Evolutionary conservation across 2,113 vertebrate species (phyloP).

Genomic region (Petaurus breviceps): DNA sequence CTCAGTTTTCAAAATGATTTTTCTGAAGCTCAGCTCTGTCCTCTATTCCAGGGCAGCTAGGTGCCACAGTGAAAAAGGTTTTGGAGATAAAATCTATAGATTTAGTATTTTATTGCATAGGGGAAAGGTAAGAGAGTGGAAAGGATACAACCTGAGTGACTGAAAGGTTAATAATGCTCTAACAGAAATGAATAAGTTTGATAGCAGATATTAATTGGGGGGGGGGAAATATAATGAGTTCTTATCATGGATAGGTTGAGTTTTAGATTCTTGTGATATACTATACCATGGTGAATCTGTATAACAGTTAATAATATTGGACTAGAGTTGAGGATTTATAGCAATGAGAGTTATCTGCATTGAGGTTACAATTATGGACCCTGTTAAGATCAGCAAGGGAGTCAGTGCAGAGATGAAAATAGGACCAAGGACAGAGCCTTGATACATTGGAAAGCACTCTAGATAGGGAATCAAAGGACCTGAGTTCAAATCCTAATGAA

Average conservation of each 20-base stretch:
- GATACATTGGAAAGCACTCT: background rate
- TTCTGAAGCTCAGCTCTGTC: background rate
- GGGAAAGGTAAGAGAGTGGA: background rate
- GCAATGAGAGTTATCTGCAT: background rate
- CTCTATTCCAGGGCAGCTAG: background rate
- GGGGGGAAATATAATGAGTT: background rate
- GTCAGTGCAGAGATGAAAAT: background rate
- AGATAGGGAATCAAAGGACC: background rate
- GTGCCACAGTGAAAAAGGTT: background rate
- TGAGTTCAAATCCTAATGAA: background rate
- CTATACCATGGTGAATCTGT: background rate
- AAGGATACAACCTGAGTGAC: background rate
- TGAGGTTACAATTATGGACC: background rate
- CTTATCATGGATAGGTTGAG: background rate
- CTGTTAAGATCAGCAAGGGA: background rate
- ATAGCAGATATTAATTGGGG: background rate
- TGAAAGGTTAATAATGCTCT: background rate
- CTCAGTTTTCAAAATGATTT: background rate
- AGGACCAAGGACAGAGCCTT: background rate
- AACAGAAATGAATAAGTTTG: background rate
- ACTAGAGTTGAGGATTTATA: background rate
- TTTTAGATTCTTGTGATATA: background rate
- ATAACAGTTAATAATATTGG: background rate
- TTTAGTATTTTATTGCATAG: background rate
- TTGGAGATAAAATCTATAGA: background rate